A percentile compares a stretch with the other conserved stretches of the same genome.
phyloP scores from a whole-genome alignment of 1,140 invertebrate species.

The Drosophila serrata region DNA sequence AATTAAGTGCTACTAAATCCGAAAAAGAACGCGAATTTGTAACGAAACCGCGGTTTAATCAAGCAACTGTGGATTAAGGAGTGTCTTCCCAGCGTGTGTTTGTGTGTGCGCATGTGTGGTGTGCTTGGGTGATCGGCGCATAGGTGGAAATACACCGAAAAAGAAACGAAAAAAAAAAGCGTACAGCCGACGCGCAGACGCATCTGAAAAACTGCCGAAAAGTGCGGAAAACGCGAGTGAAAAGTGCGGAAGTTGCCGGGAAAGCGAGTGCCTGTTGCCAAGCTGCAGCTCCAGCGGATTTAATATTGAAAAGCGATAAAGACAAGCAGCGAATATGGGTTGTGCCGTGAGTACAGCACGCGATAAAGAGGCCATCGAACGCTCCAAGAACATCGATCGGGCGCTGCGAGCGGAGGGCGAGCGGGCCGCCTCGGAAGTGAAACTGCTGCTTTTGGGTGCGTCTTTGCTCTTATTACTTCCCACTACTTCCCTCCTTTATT shows the following conservation, averaged over 20 bases:
- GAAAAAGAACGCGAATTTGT: slow-evolving; percentile 9
- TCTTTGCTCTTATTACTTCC: slow-evolving; percentile 39
- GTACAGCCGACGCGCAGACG: slow-evolving; percentile 82
- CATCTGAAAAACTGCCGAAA: slow-evolving; percentile 63
- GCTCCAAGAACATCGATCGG: slow-evolving; percentile 96
- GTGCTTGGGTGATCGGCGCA: slow-evolving; percentile 59
- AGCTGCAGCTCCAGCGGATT: slow-evolving; percentile 12
- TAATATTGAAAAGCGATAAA: slow-evolving; percentile 33
- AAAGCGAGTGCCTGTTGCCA: slow-evolving; percentile 39
- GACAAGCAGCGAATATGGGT: slow-evolving; percentile 88
- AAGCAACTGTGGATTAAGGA: slow-evolving; percentile 14
- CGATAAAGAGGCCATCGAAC: slow-evolving; percentile 93
- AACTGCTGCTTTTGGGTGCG: slow-evolving; percentile 94
- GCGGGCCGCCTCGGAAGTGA: slow-evolving; percentile 94
- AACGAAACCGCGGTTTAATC: slow-evolving; percentile 17
- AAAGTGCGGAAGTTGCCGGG: slow-evolving; percentile 53
- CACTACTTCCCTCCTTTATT: neutral
- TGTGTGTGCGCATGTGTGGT: slow-evolving; percentile 50
- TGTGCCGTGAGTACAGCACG: slow-evolving; percentile 92
- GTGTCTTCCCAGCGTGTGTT: slow-evolving; percentile 36
- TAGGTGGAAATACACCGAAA: slow-evolving; percentile 36
- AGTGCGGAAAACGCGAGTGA: slow-evolving; percentile 63
- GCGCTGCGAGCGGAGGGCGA: slow-evolving; percentile 93
- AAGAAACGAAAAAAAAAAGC: slow-evolving; percentile 53
- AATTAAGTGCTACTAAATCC: slow-evolving; percentile 41